Conservation (phyloP, 2,888 invertebrate species). For the Nomada goodeniana region DNA sequence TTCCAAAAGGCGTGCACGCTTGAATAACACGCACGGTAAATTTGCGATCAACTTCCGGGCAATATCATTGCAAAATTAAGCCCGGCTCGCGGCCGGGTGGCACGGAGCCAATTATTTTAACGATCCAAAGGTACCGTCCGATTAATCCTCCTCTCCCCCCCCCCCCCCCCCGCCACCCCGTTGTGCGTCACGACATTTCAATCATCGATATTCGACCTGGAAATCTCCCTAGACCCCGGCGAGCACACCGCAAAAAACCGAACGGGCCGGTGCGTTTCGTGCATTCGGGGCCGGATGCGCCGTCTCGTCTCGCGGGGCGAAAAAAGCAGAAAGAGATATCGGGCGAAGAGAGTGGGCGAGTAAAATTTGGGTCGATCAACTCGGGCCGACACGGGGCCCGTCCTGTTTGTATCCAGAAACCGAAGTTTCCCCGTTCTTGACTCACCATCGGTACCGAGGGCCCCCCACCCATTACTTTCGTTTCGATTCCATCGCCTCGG, state of each 20-base stretch:
- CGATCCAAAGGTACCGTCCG: constrained; percentile 3
- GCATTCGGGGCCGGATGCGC: neutral
- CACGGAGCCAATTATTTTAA: neutral
- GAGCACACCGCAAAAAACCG: neutral
- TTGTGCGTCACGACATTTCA: constrained; percentile 13
- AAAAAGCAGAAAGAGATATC: neutral
- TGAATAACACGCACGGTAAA: too few relatives aligned
- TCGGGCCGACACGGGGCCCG: constrained; percentile 27
- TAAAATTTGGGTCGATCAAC: constrained; percentile 50
- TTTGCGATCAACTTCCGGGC: too few relatives aligned
- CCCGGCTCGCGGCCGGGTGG: too few relatives aligned
- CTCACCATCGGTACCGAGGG: constrained; percentile 5
- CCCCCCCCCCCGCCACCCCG: too few relatives aligned
- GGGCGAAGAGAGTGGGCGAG: neutral
- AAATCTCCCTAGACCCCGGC: neutral
- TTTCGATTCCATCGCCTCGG: constrained; percentile 44
- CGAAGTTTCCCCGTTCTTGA: constrained; percentile 29
- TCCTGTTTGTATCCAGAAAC: neutral
- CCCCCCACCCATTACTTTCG: constrained; percentile 3
- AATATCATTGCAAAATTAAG: neutral
- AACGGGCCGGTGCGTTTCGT: neutral
- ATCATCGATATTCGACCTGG: neutral
- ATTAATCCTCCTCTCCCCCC: constrained; percentile 6
- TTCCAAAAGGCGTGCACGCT: too few relatives aligned
- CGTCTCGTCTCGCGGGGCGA: neutral